These are phyloP conservation scores for Oplegnathus fasciatus DNA, from an alignment of 2,113 vertebrate species.

Conservation along the genomic window DNA sequence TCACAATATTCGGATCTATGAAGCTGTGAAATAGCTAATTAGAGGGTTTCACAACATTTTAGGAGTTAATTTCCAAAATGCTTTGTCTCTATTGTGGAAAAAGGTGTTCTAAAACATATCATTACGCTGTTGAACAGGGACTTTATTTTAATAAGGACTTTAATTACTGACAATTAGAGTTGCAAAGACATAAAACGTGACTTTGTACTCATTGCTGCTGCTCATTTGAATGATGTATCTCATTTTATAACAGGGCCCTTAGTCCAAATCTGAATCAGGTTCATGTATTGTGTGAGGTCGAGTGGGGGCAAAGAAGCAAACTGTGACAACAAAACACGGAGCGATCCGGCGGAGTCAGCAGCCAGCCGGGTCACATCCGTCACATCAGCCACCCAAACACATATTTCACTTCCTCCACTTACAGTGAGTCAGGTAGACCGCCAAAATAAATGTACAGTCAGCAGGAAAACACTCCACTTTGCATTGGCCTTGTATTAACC, in stretches of 20 bases:
- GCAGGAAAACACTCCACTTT: slow-evolving; percentile 14
- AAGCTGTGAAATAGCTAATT: slow-evolving; percentile 5
- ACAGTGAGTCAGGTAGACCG: slow-evolving; percentile 19
- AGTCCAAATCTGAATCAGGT: neutral
- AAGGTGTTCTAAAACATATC: neutral
- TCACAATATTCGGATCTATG: neutral
- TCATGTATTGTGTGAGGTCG: neutral
- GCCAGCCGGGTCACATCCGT: slow-evolving; percentile 28
- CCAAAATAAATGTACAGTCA: slow-evolving; percentile 37
- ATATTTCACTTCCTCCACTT: slow-evolving; percentile 28
- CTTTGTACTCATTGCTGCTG: neutral
- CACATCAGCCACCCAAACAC: slow-evolving; percentile 7
- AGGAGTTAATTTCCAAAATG: neutral
- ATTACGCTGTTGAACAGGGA: neutral
- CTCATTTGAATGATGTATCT: neutral
- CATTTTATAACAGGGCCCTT: too few relatives aligned
- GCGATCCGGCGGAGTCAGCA: slow-evolving; percentile 31
- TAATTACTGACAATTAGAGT: slow-evolving; percentile 6
- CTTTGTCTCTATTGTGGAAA: slow-evolving; percentile 3
- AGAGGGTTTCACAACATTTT: slow-evolving; percentile 15
- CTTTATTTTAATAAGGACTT: neutral
- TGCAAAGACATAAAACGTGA: neutral
- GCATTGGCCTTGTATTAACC: neutral
- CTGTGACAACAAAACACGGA: neutral
- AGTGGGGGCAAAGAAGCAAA: neutral